Percentiles rank a stretch among this genome's conserved stretches.
These are phyloP conservation scores for Poecilia wingei DNA, from an alignment of 2,797 vertebrate species.

Conservation along the genomic window DNA sequence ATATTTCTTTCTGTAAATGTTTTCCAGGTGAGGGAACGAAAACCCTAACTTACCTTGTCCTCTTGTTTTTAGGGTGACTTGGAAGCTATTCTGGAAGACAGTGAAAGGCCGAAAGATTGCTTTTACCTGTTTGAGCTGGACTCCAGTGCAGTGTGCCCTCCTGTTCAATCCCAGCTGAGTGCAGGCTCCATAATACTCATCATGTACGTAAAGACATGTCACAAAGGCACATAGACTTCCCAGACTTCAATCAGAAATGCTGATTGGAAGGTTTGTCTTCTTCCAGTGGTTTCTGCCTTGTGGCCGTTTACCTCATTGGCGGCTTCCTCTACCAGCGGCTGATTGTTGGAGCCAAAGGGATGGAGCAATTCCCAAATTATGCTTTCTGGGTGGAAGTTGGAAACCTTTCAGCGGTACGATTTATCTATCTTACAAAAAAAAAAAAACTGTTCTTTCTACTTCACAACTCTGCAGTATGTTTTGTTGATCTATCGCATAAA, in stretches of 20 bases:
- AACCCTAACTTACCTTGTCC: background rate
- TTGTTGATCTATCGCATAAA: background rate
- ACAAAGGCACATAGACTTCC: background rate
- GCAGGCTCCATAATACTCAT: slow-evolving; percentile 91
- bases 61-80: slow-evolving; percentile 80
- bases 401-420: slow-evolving; percentile 90
- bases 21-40: background rate
- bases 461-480: background rate
- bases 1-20: background rate
- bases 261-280: slow-evolving; percentile 25
- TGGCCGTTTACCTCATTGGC: slow-evolving; percentile 89
- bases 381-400: slow-evolving; percentile 95
- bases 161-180: slow-evolving; percentile 84
- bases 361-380: slow-evolving; percentile 95
- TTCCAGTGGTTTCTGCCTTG: slow-evolving; percentile 83
- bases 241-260: background rate
- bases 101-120: slow-evolving; percentile 81
- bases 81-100: slow-evolving; percentile 82
- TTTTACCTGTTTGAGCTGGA: slow-evolving; percentile 96
- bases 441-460: background rate
- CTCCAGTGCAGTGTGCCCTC: slow-evolving; percentile 86
- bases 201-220: slow-evolving; percentile 82
- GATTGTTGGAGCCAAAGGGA: slow-evolving; percentile 95
- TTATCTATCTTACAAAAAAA: background rate
- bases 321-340: slow-evolving; percentile 96